A percentile compares a stretch with the other conserved stretches of the same genome.
phyloP scores from a whole-genome alignment of 2,888 invertebrate genomes.

The Eumerus sabulonum region DNA sequence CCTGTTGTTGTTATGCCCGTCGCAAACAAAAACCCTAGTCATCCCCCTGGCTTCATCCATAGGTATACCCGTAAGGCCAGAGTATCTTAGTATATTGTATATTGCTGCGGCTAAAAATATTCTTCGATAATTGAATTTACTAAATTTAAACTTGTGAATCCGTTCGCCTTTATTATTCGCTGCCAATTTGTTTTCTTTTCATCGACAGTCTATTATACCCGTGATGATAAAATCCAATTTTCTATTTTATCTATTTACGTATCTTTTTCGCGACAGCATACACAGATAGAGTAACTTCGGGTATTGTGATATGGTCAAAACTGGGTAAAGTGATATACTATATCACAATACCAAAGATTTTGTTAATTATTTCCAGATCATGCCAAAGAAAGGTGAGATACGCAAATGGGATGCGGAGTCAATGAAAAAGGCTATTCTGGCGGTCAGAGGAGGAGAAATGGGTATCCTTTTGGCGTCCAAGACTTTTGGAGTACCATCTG shows the following conservation, averaged over 20 bases:
- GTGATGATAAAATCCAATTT: constrained; percentile 26
- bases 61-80: no score
- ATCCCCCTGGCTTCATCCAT: no score
- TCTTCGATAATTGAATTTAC: constrained; percentile 35
- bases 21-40: no score
- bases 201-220: background rate
- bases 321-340: constrained; percentile 45
- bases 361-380: constrained; percentile 29
- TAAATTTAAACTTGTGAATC: constrained; percentile 43
- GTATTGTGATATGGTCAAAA: background rate
- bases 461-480: no score
- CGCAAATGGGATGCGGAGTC: constrained; percentile 36
- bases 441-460: no score
- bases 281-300: background rate
- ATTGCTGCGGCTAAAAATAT: constrained; percentile 58
- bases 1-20: no score
- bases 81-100: no score
- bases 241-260: constrained; percentile 15
- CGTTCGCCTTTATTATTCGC: no score
- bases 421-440: no score
- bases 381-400: constrained; percentile 35
- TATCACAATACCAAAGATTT: constrained; percentile 28
- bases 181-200: constrained; percentile 4
- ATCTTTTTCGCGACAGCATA: constrained; percentile 10
- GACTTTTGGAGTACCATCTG: no score